Conservation (phyloP, 2,113 vertebrate species). For the Maccullochella peelii region DNA sequence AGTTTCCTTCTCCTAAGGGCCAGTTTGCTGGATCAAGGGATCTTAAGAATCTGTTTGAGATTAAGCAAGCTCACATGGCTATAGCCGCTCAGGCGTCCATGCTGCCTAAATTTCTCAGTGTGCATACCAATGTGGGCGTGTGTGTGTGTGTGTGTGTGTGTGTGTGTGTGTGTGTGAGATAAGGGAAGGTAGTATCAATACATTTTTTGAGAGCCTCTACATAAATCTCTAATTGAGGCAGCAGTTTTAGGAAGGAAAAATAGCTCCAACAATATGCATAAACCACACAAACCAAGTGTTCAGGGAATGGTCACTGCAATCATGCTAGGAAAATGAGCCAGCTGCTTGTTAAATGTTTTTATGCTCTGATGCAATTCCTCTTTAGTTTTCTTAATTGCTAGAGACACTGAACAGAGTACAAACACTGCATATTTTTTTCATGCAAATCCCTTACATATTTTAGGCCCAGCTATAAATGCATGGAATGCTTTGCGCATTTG, state of each 20-base stretch:
- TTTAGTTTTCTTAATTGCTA: conserved; percentile 72
- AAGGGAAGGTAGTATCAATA: conserved; percentile 40
- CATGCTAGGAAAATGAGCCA: conserved; percentile 59
- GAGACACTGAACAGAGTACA: conserved; percentile 62
- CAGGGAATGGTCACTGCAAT: conserved; percentile 64
- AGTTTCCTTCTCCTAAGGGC: conserved; percentile 40
- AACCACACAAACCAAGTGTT: conserved; percentile 42
- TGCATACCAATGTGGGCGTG: conserved; percentile 45
- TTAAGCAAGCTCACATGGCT: conserved; percentile 29
- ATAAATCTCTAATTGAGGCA: conserved; percentile 52
- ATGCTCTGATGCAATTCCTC: conserved; percentile 67
- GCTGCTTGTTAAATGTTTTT: conserved; percentile 63
- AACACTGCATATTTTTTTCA: conserved; percentile 62
- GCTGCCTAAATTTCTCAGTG: conserved; percentile 32
- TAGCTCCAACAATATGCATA: conserved; percentile 51
- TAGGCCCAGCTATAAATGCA: conserved; percentile 66
- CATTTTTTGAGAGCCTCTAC: conserved; percentile 40
- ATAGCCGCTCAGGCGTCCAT: conserved; percentile 16
- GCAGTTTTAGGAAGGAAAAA: conserved; percentile 38
- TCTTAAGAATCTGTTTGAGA: conserved; percentile 39
- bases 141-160: too few species aligned
- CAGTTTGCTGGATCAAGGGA: conserved; percentile 48
- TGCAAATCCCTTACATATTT: conserved; percentile 78
- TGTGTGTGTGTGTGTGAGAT: conserved; percentile 49
- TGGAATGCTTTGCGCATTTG: conserved; percentile 65